These are phyloP conservation scores for Protodeltote pygarga DNA, from an alignment of 2,888 invertebrate genomes.

Conservation along the genomic window DNA sequence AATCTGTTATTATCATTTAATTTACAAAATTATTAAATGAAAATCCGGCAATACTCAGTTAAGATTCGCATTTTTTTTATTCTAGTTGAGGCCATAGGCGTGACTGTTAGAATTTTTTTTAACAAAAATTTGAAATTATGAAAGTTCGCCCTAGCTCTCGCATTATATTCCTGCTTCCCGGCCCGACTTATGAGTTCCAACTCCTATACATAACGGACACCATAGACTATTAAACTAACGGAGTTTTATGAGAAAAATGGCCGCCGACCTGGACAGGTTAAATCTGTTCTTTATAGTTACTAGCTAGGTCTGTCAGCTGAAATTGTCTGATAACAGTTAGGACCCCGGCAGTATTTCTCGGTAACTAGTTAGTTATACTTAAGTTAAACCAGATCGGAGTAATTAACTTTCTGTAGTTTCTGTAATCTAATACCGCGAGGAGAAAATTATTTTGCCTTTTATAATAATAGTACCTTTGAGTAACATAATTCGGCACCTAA, in stretches of 20 bases:
- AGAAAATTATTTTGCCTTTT: no score
- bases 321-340: slow-evolving; percentile 1
- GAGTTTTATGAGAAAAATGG: slow-evolving; percentile 34
- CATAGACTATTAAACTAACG: slow-evolving; percentile 31
- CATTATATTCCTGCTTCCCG: slow-evolving; percentile 26
- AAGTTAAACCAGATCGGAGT: no score
- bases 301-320: neutral
- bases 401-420: no score
- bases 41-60: no score
- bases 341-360: no score
- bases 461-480: no score
- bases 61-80: no score
- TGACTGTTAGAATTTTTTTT: neutral
- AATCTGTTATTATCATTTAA: no score
- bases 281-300: slow-evolving; percentile 8
- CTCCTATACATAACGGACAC: slow-evolving; percentile 41
- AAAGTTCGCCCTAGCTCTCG: slow-evolving; percentile 4
- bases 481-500: no score
- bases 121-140: neutral
- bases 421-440: no score
- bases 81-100: no score
- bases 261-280: slow-evolving; percentile 12
- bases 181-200: slow-evolving; percentile 37
- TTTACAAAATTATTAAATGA: no score
- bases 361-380: slow-evolving; percentile 2